A percentile compares a stretch with the other conserved stretches of the same genome.
phyloP scores from a whole-genome alignment of 2,888 invertebrate genomes.

The Volucella inanis region DNA sequence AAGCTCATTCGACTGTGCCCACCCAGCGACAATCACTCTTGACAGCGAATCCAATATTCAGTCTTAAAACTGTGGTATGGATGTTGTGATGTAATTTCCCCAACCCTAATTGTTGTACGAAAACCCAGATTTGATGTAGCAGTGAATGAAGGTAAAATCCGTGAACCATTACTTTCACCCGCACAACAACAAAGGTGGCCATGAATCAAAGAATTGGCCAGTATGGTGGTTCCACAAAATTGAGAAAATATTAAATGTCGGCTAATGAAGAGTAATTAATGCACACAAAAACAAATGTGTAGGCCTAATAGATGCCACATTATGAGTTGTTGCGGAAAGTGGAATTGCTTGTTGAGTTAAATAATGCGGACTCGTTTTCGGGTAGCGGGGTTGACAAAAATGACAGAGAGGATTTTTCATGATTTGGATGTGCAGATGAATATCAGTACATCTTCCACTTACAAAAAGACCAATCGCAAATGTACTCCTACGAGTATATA shows the following conservation, averaged over 20 bases:
- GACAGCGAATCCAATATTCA: background rate
- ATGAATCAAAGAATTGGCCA: conserved; percentile 29
- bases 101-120: conserved; percentile 58
- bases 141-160: conserved; percentile 45
- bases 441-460: no score
- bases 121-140: conserved; percentile 56
- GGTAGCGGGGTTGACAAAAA: background rate
- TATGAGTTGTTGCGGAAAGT: background rate
- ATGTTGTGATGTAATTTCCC: conserved; percentile 56
- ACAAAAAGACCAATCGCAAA: no score
- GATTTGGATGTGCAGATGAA: no score
- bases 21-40: conserved; percentile 19
- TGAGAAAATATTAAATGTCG: conserved; percentile 44
- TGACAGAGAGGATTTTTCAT: background rate
- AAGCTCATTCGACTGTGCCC: background rate
- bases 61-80: conserved; percentile 24
- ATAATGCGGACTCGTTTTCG: background rate
- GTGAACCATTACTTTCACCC: conserved; percentile 17
- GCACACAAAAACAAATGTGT: background rate
- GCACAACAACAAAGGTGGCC: conserved; percentile 12
- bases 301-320: conserved; percentile 3
- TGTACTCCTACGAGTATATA: no score
- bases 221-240: conserved; percentile 25
- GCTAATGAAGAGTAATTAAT: conserved; percentile 48
- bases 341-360: background rate